Evolutionary conservation across 2,113 vertebrate genomes (phyloP).

Genomic region (Bos indicus): DNA sequence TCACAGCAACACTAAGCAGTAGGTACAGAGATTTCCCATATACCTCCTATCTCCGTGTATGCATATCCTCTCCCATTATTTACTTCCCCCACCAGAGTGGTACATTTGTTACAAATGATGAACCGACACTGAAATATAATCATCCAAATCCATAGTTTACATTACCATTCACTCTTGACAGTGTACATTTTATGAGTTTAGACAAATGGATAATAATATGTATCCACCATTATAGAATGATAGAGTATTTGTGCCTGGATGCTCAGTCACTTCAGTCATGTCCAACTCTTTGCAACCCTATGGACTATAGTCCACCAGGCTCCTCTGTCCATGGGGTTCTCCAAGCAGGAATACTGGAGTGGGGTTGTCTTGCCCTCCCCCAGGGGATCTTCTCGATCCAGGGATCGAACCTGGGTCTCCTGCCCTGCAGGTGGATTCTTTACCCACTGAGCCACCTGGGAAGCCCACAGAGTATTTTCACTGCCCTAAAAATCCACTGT

Average conservation of each 20-base stretch:
- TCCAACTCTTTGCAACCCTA: neutral
- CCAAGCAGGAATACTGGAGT: neutral
- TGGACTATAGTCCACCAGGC: neutral
- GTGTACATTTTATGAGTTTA: neutral
- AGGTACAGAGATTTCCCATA: neutral
- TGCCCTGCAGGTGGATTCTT: neutral
- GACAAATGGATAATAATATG: neutral
- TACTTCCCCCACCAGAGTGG: neutral
- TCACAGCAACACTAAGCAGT: neutral
- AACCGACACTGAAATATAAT: neutral
- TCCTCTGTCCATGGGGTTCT: neutral
- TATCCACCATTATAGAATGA: neutral
- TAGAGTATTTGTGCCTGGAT: neutral
- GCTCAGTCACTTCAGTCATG: neutral
- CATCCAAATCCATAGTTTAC: neutral
- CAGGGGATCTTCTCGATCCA: neutral
- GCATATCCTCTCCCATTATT: neutral
- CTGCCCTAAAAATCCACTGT: neutral
- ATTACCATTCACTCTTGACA: neutral
- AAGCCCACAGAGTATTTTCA: neutral
- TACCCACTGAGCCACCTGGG: neutral
- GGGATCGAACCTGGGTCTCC: neutral
- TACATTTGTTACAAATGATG: neutral
- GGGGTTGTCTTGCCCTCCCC: neutral
- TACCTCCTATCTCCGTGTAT: neutral